phyloP scores from a whole-genome alignment of 2,797 vertebrate genomes.

The Glossophaga mutica region DNA sequence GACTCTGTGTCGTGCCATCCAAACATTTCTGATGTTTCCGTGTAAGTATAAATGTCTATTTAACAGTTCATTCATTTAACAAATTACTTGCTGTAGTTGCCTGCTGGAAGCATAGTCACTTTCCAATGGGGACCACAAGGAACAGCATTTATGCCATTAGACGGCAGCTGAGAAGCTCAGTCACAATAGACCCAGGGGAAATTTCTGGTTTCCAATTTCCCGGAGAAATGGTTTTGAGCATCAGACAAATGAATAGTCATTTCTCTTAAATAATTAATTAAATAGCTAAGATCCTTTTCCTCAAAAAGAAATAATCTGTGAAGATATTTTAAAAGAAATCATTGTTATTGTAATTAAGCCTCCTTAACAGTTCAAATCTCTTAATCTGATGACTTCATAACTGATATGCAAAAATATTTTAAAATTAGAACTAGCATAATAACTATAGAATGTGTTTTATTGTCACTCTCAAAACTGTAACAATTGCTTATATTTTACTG shows the following conservation, averaged over 20 bases:
- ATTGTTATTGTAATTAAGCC: background rate
- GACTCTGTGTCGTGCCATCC: background rate
- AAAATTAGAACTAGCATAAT: background rate
- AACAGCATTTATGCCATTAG: background rate
- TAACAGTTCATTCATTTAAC: background rate
- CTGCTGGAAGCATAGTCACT: background rate
- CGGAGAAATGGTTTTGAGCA: background rate
- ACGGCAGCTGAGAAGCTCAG: background rate
- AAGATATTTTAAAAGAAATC: background rate
- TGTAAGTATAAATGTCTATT: background rate
- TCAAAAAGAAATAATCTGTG: background rate
- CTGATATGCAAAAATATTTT: background rate
- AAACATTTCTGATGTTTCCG: background rate
- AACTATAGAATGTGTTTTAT: background rate
- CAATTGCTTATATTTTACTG: background rate
- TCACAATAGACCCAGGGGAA: background rate
- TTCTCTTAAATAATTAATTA: slow-evolving; percentile 4
- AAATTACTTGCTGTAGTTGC: background rate
- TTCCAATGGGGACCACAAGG: background rate
- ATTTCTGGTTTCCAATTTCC: background rate
- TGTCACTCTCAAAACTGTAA: background rate
- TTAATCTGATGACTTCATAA: background rate
- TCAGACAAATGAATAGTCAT: background rate
- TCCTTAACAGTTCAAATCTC: background rate
- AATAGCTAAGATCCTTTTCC: background rate